Evolutionary conservation across 2,797 vertebrate species (phyloP).

Genomic region (Sebastes vulpes): DNA sequence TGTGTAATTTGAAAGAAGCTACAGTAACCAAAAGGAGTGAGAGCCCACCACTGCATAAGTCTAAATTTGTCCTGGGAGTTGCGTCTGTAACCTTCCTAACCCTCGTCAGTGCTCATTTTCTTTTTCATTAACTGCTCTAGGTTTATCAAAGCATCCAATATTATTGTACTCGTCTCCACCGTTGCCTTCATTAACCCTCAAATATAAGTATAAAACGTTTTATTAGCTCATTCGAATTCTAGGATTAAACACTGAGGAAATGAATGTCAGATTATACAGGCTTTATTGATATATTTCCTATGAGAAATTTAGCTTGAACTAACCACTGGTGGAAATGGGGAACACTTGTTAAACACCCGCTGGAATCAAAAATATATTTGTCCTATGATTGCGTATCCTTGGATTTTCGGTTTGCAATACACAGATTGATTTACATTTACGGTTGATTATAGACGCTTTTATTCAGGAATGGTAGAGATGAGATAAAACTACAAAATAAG

Average conservation of each 20-base stretch:
- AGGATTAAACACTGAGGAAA: background rate
- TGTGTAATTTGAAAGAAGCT: background rate
- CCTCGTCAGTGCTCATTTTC: slow-evolving; percentile 13
- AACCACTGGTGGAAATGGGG: background rate
- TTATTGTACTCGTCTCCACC: background rate
- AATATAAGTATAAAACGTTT: background rate
- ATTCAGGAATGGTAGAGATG: background rate
- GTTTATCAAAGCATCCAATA: slow-evolving; percentile 8
- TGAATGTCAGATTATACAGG: background rate
- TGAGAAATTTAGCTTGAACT: background rate
- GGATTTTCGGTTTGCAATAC: background rate
- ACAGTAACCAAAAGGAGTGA: background rate
- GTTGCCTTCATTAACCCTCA: slow-evolving; percentile 31
- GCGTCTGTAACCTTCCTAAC: background rate
- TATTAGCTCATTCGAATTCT: background rate
- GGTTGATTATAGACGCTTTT: background rate
- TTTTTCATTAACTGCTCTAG: slow-evolving; percentile 33
- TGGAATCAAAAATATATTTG: background rate
- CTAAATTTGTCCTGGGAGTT: slow-evolving; percentile 11
- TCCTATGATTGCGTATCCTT: background rate
- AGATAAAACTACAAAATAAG: background rate
- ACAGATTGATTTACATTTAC: background rate
- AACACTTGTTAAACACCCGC: background rate
- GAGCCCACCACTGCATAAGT: background rate
- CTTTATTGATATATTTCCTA: background rate